A percentile compares a stretch with the other conserved stretches of the same genome.
These are phyloP conservation scores for Cynopterus brachyotis DNA, from an alignment of 2,113 vertebrate genomes.

Conservation along the genomic window DNA sequence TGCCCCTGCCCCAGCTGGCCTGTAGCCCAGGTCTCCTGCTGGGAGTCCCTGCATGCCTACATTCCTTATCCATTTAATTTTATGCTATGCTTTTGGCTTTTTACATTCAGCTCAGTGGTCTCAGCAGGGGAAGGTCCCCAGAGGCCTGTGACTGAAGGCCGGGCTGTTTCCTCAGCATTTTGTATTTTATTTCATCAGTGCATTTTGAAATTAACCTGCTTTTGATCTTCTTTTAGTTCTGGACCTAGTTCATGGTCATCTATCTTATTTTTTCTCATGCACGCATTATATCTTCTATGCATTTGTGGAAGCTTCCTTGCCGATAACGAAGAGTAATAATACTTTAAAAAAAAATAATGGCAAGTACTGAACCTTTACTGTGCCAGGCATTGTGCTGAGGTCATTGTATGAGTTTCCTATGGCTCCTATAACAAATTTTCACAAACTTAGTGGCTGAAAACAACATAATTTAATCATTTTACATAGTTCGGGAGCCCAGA, in stretches of 20 bases:
- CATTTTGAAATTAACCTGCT: not conserved
- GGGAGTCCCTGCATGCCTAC: not conserved
- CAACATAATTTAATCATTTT: not conserved
- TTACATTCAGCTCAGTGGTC: not conserved
- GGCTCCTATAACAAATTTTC: not conserved
- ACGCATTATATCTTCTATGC: not conserved
- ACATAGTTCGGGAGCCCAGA: not conserved
- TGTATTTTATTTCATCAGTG: not conserved
- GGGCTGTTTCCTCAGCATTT: constrained; percentile 35
- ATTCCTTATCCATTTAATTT: constrained; percentile 60
- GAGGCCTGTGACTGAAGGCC: not conserved
- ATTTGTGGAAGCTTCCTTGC: not conserved
- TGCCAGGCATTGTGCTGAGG: not conserved
- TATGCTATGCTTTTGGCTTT: constrained; percentile 34
- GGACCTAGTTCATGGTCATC: not conserved
- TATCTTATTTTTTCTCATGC: not conserved
- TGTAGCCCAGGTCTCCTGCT: not conserved
- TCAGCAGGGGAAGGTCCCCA: constrained; percentile 49
- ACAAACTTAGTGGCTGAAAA: not conserved
- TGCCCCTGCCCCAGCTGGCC: not conserved
- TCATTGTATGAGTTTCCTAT: not conserved
- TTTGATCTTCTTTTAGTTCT: not conserved
- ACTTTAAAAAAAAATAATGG: not conserved
- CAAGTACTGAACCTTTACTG: not conserved
- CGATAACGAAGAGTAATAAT: too few species aligned